Conservation (phyloP, 2,888 invertebrate genomes). For the Clanis bilineata region DNA sequence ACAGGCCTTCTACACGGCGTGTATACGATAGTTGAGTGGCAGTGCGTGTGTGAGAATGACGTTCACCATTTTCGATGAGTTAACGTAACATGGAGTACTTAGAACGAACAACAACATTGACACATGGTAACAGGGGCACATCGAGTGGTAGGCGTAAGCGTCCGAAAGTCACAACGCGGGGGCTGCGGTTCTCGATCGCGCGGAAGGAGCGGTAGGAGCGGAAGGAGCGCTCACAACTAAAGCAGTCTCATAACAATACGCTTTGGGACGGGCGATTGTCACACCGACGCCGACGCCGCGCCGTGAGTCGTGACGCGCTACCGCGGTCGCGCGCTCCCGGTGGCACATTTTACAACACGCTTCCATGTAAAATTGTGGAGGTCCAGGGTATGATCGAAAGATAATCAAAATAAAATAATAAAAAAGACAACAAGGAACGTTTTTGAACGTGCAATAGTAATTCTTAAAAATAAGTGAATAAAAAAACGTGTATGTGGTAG, state of each 20-base stretch:
- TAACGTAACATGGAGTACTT: constrained; percentile 42
- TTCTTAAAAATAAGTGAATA: constrained; percentile 51
- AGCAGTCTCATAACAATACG: constrained; percentile 57
- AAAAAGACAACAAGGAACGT: constrained; percentile 37
- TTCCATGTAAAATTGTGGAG: constrained; percentile 71
- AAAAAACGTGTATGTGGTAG: constrained; percentile 48
- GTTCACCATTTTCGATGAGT: constrained; percentile 68
- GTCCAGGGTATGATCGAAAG: constrained; percentile 48
- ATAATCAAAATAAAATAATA: constrained; percentile 26
- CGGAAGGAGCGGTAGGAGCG: constrained; percentile 3
- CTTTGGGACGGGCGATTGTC: constrained; percentile 75
- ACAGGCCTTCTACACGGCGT: constrained; percentile 20
- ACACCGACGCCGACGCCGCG: constrained; percentile 75
- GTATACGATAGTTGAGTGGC: constrained; percentile 7
- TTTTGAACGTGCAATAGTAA: constrained; percentile 59
- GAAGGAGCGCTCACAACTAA: constrained; percentile 53
- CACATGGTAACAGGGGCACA: constrained; percentile 41
- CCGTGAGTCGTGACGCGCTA: constrained; percentile 31
- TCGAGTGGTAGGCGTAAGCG: constrained; percentile 66
- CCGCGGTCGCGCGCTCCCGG: constrained; percentile 22
- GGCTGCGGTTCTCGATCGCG: constrained; percentile 13
- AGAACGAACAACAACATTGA: constrained; percentile 66
- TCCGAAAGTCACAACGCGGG: constrained; percentile 22
- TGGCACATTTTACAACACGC: constrained; percentile 60
- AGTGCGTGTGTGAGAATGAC: constrained; percentile 17